These are phyloP conservation scores for Drosophila guanche DNA, from an alignment of 1,140 invertebrate genomes.

Conservation along the genomic window DNA sequence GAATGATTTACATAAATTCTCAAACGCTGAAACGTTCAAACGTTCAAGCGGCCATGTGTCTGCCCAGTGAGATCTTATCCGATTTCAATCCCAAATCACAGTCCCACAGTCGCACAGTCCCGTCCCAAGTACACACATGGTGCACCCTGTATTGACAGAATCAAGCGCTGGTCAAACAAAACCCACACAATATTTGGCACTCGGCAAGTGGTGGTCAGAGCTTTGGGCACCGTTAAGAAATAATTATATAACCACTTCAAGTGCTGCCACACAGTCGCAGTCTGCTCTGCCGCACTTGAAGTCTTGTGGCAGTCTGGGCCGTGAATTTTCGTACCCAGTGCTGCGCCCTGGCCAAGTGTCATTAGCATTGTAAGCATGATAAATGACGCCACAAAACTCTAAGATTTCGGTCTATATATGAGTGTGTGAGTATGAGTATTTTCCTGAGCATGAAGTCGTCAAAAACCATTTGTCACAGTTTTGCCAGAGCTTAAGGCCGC, in stretches of 20 bases:
- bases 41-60: slow-evolving; percentile 26
- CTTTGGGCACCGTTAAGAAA: slow-evolving; percentile 69
- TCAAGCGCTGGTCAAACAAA: slow-evolving; percentile 71
- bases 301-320: slow-evolving; percentile 18
- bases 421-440: slow-evolving; percentile 29
- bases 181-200: slow-evolving; percentile 55
- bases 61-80: no score
- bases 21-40: slow-evolving; percentile 52
- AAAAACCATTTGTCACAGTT: slow-evolving; percentile 78
- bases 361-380: slow-evolving; percentile 80
- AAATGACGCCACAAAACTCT: slow-evolving; percentile 66
- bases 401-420: slow-evolving; percentile 30
- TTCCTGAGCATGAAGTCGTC: slow-evolving; percentile 72
- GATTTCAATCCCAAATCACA: no score
- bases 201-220: slow-evolving; percentile 17
- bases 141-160: slow-evolving; percentile 77
- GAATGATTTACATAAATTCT: slow-evolving; percentile 81
- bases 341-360: slow-evolving; percentile 60
- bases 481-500: slow-evolving; percentile 62
- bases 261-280: slow-evolving; percentile 41
- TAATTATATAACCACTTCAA: slow-evolving; percentile 71
- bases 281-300: slow-evolving; percentile 42
- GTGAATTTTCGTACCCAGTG: slow-evolving; percentile 36
- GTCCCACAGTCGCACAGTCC: background rate
- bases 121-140: background rate